Conservation (phyloP, 2,888 invertebrate species). For the Lysandra bellargus region DNA sequence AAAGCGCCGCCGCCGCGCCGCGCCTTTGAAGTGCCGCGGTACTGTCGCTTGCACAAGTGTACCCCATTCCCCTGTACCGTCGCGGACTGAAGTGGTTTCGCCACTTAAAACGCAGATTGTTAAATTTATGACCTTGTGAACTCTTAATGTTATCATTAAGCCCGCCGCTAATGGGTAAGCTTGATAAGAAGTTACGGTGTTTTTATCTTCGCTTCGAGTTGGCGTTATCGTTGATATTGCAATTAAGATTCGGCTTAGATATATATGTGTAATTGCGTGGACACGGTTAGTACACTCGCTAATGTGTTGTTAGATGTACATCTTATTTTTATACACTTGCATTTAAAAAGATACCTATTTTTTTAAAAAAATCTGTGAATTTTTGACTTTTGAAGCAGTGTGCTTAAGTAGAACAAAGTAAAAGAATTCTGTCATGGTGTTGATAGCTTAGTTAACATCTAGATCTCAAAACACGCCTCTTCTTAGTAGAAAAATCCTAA, state of each 20-base stretch:
- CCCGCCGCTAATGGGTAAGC: conserved; percentile 2
- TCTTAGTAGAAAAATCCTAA: no score
- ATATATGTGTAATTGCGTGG: not conserved
- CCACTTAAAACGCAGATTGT: conserved; percentile 23
- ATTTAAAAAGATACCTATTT: not conserved
- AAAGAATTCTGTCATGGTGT: no score
- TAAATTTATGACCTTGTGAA: conserved; percentile 25
- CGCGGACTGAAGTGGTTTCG: conserved; percentile 32
- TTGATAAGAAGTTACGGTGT: not conserved
- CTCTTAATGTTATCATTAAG: conserved; percentile 23
- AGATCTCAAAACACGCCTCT: no score
- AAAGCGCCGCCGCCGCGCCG: conserved; percentile 38
- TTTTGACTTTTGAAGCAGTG: no score
- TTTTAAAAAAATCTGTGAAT: no score
- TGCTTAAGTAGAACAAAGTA: no score
- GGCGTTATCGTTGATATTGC: not conserved
- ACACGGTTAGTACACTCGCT: not conserved
- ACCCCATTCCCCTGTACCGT: conserved; percentile 33
- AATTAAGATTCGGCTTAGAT: not conserved
- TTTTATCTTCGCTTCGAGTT: not conserved
- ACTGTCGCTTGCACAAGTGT: conserved; percentile 5
- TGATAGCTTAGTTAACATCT: no score
- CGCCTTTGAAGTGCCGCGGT: conserved; percentile 42
- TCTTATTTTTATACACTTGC: not conserved
- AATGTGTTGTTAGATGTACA: not conserved